Evolutionary conservation across 1,140 invertebrate species (phyloP), one percentile per base, ranked within the genome.

Genomic region (Lineus longissimus): DNA sequence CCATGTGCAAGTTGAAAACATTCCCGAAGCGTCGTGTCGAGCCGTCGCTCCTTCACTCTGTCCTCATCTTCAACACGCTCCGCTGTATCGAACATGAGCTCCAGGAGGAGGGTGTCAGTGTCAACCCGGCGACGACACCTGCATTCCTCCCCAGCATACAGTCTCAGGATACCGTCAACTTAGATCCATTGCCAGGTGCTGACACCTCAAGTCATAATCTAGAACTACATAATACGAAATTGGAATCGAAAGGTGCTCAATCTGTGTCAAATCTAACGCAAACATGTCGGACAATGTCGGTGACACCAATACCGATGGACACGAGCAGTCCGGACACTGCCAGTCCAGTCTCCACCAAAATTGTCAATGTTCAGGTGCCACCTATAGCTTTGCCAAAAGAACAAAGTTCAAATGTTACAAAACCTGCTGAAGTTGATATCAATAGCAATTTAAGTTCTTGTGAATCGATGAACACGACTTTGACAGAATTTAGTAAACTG

Each of bases 11-110:
- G 82, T 83, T 97, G 62, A 91, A 94, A 79, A 91, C 90, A 64
- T 89, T 90, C 1, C 67, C 65, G 25, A 45, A 55, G 25, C 67
- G 67, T 43, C 67, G 66, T 47, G 70, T 74, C 27, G 93, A 96
- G 77, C 92, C 93, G 17, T 91, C 90, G 62, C 83, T 97, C n/a
- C 87, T 92, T 60, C 87, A 92, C 43, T 95, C 93, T 4, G 94
- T 97, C 68, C 88, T 97, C 43, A 94, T 97, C 69, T 94, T 93
- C 83, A 97, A 96, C 79, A 95, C 94, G 9, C 79, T 96, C 56
- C 89, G 94, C 76, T 87, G 90, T 72, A 90, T 97, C 68, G 93
- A 96, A 82, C 86, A 90, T 29, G 93, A 96, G 79, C 91, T 96
- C 85, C 91, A 93, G 78, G 85, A 87, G 43, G 92, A 94, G 80